Percentiles rank a stretch among this genome's conserved stretches.
phyloP scores from a whole-genome alignment of 2,888 invertebrate genomes.

The Camptogramma bilineatum region DNA sequence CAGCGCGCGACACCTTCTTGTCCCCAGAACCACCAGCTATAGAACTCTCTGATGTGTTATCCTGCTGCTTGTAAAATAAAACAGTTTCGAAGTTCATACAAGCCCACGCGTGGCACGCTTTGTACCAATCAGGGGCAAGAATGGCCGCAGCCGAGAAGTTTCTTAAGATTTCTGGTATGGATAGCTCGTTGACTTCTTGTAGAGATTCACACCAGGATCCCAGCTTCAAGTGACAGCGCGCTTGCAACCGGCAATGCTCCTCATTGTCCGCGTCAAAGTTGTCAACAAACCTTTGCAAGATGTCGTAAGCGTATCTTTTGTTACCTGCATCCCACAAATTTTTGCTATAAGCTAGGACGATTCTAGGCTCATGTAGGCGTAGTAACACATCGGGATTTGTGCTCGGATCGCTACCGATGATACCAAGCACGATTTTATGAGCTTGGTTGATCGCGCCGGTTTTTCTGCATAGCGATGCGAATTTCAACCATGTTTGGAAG shows the following conservation, averaged over 20 bases:
- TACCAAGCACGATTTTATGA: slow-evolving; percentile 95
- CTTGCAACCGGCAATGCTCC: slow-evolving; percentile 85
- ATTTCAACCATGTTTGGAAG: slow-evolving; percentile 98
- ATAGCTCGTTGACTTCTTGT: slow-evolving; percentile 92
- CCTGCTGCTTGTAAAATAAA: slow-evolving; percentile 85
- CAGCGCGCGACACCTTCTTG: slow-evolving; percentile 74
- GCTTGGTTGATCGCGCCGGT: slow-evolving; percentile 95
- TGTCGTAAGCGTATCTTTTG: slow-evolving; percentile 90
- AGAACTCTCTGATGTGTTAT: slow-evolving; percentile 76
- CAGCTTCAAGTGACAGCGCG: slow-evolving; percentile 95
- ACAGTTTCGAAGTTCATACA: slow-evolving; percentile 99
- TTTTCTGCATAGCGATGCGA: slow-evolving; percentile 98
- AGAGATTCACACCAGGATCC: slow-evolving; percentile 98
- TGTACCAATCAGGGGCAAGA: slow-evolving; percentile 95
- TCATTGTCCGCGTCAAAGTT: slow-evolving; percentile 79
- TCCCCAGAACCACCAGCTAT: slow-evolving; percentile 75
- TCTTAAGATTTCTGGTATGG: slow-evolving; percentile 90
- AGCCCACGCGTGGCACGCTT: slow-evolving; percentile 99
- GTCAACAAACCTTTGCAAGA: slow-evolving; percentile 91
- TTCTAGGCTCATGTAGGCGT: slow-evolving; percentile 92
- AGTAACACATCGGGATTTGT: slow-evolving; percentile 88
- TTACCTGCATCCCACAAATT: slow-evolving; percentile 96
- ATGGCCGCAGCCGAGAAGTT: slow-evolving; percentile 93
- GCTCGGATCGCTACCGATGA: slow-evolving; percentile 92
- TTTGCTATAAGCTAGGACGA: slow-evolving; percentile 97